Base-by-base conservation (phyloP, 2,888 invertebrate genomes). In the Temnothorax ravouxi region DNA sequence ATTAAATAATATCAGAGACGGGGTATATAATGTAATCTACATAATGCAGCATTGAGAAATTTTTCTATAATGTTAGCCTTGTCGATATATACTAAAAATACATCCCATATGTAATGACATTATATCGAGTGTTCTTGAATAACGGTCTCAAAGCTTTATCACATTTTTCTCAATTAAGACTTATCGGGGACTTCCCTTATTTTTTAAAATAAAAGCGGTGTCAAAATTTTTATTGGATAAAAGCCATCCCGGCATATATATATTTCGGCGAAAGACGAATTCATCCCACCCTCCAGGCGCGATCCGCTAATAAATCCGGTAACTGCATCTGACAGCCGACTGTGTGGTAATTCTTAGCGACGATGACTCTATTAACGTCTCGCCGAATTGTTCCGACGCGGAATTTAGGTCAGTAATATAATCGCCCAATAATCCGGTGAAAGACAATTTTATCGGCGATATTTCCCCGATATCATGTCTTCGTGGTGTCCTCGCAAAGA, bases 351-450 rank as follows among this genome's bases (percentile, higher is more conserved):
- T 66, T 56, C 21, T 67, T 50, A 25, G 25, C 47, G 77, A n/a
- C 34, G 66, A 50, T 59, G 59, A 77, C n/a, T 77, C 47, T 25
- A 79, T 83, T 77, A 59, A 66, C n/a, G 50, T 56, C 59, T 50
- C 54, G 18, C 21, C 15, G 13, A 59, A 59, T 41, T 54, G 41
- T 71, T 34, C 52, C 41, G 38, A n/a, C 47, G 38, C 6, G 41
- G 61, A 29, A 82, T 71, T 52, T 38, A 84, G 77, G 72, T 38
- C 66, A 64, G 52, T 66, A 67, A 74, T 76, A 66, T 44, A 74
- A 81, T 82, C 38, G 56, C 44, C 38, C 50, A 21, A 41, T 74
- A 84, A 82, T 74, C 84, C 67, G 62, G 62, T 59, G 71, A 86
- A 34, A 54, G 64, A 71, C 56, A 69, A 62, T 52, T 56, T 62